These are phyloP conservation scores for Temnothorax ravouxi DNA, from an alignment of 2,888 invertebrate genomes.

Conservation along the genomic window DNA sequence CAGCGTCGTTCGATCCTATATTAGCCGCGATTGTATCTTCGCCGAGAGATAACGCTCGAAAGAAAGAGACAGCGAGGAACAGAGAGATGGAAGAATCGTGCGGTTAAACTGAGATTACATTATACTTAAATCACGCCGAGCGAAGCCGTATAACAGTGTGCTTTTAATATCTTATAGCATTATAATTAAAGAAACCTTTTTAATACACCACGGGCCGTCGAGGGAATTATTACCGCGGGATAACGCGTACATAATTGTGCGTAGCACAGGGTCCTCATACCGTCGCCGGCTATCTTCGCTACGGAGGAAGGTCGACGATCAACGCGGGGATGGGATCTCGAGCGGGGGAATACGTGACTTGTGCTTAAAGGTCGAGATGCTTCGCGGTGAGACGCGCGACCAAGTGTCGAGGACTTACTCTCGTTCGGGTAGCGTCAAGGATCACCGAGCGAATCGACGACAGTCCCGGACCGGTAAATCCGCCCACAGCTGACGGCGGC, in stretches of 20 bases:
- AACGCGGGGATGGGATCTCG: not conserved
- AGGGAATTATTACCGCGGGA: not conserved
- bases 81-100: not conserved
- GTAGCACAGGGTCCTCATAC: too few species aligned
- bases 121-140: constrained; percentile 9
- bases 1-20: not conserved
- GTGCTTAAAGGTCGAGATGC: not conserved
- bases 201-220: not conserved
- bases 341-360: not conserved
- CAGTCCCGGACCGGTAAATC: constrained; percentile 53
- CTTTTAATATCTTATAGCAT: not conserved
- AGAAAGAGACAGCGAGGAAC: not conserved
- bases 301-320: not conserved
- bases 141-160: constrained; percentile 1
- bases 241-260: not conserved
- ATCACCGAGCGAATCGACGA: constrained; percentile 58
- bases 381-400: constrained; percentile 1
- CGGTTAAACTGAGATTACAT: constrained; percentile 22
- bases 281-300: not conserved
- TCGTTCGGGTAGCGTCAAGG: constrained; percentile 52
- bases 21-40: constrained; percentile 4
- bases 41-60: not conserved
- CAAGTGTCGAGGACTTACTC: constrained; percentile 64
- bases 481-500: constrained; percentile 49
- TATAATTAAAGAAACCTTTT: not conserved